Base-by-base conservation (phyloP, 30 jellyfish, hydroid and myxozoan species). In the Catostylus mosaicus region DNA sequence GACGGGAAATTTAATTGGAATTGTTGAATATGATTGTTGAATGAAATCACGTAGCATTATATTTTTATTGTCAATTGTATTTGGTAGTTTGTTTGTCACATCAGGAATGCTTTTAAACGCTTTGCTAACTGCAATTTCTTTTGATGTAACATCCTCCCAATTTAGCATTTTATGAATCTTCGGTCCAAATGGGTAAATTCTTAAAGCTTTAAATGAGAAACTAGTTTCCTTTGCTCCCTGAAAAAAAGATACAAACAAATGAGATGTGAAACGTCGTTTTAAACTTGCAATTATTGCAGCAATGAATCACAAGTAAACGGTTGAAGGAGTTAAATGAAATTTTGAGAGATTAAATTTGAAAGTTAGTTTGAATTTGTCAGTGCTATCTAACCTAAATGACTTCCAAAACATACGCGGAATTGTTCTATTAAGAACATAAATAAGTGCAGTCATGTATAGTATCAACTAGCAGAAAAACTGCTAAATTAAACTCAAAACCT, bases 1-100 rank as follows among this genome's bases (percentile, higher is more conserved):
- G 36, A 86, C 81, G 19, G 96, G 96, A 40, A 86, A 86, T 35
- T 76, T 75, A 4, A 83, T 76, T 16, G 96, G 96, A 10, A 86
- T n/a, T 34, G 47, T 48, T 3, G 77, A 26, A 33, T 71, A 76
- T 14, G 96, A 71, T 34, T 60, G 73, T 56, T 86, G 88, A 24
- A 86, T 75, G 60, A 74, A 86, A 47, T 32, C 56, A 36, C 77
- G 66, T 34, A 86, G 80, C 80, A 36, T 32, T 1, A 69, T 63
- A 45, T 75, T 86, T 35, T 54, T 75, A 45, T 54, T 52, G 36
- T 75, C 85, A 38, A 86, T 60, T 1, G 47, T 40, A 35, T 59
- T 74, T 18, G 96, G 89, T 52, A 86, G 61, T 38, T 34, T n/a
- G 59, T 51, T 67, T 27, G 96, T 86, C 12, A 54, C 57, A 45